These are phyloP conservation scores for Clitarchus hookeri DNA, from an alignment of 2,888 invertebrate species.

Conservation along the genomic window DNA sequence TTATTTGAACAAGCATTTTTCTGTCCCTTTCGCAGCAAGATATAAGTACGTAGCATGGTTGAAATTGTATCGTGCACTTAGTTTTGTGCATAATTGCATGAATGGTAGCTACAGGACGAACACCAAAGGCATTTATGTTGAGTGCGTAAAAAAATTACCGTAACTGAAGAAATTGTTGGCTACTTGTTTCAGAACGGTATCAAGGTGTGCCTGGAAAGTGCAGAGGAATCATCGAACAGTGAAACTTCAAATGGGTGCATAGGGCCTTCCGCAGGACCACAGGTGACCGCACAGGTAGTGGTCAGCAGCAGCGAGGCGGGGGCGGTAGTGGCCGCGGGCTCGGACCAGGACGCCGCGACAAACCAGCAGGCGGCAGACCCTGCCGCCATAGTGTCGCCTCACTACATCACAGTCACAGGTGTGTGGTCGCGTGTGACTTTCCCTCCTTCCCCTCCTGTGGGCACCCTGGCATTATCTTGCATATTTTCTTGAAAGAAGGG, in stretches of 20 bases:
- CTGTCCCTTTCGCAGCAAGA: too few species aligned
- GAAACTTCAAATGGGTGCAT: slow-evolving; percentile 52
- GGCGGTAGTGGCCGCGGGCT: slow-evolving; percentile 49
- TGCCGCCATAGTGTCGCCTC: slow-evolving; percentile 59
- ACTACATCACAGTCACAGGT: slow-evolving; percentile 77
- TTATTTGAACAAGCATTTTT: too few species aligned
- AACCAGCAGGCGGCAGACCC: slow-evolving; percentile 57
- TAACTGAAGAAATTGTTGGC: too few species aligned
- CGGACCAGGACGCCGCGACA: slow-evolving; percentile 57
- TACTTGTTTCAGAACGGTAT: slow-evolving; percentile 44
- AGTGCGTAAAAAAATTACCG: too few species aligned
- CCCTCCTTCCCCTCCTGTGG: too few species aligned
- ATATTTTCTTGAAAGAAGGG: too few species aligned
- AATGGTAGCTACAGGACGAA: too few species aligned
- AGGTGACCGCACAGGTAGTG: slow-evolving; percentile 56
- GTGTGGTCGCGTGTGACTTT: slow-evolving; percentile 41
- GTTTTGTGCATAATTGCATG: too few species aligned
- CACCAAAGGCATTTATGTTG: too few species aligned
- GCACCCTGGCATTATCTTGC: too few species aligned
- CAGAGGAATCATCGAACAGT: slow-evolving; percentile 64
- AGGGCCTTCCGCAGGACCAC: slow-evolving; percentile 50
- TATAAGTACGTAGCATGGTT: too few species aligned
- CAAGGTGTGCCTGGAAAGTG: slow-evolving; percentile 58
- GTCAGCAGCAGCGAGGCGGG: slow-evolving; percentile 48
- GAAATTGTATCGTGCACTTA: too few species aligned